A percentile compares a stretch with the other conserved stretches of the same genome.
Evolutionary conservation across 2,797 vertebrate genomes (phyloP).

Genomic region (Sebastes kiyomatsui): DNA sequence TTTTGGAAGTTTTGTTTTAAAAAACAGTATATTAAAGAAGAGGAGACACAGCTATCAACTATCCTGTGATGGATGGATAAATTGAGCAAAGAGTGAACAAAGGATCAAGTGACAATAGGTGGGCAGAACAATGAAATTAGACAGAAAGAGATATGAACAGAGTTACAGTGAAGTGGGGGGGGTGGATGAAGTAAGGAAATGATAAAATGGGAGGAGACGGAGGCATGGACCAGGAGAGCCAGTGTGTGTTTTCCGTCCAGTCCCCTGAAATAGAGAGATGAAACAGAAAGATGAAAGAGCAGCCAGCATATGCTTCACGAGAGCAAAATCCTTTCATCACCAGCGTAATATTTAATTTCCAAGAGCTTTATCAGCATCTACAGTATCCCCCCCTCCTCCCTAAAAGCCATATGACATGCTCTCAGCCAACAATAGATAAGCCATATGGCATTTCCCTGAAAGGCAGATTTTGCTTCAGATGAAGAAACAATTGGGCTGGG

Average conservation of each 20-base stretch:
- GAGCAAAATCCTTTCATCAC: constrained; percentile 66
- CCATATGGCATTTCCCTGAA: constrained; percentile 61
- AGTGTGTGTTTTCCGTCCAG: constrained; percentile 58
- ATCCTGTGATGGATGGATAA: constrained; percentile 21
- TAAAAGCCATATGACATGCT: constrained; percentile 53
- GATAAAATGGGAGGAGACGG: constrained; percentile 43
- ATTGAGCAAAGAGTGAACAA: constrained; percentile 11
- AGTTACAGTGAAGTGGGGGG: constrained; percentile 17
- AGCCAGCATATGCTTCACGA: constrained; percentile 59
- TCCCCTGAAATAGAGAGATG: constrained; percentile 69
- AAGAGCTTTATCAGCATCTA: constrained; percentile 64
- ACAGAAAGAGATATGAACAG: constrained; percentile 37
- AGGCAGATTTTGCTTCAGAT: constrained; percentile 59
- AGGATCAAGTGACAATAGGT: constrained; percentile 24
- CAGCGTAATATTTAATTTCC: constrained; percentile 66
- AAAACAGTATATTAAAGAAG: background rate
- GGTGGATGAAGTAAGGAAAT: constrained; percentile 31
- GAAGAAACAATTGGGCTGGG: constrained; percentile 51
- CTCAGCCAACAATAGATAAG: constrained; percentile 63
- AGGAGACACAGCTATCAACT: constrained; percentile 12
- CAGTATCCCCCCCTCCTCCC: constrained; percentile 40
- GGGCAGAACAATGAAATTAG: constrained; percentile 36
- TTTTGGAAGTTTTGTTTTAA: background rate
- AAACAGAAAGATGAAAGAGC: constrained; percentile 69
- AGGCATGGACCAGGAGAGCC: constrained; percentile 55